phyloP scores from a whole-genome alignment of 2,888 invertebrate species.

The Margaritifera margaritifera region DNA sequence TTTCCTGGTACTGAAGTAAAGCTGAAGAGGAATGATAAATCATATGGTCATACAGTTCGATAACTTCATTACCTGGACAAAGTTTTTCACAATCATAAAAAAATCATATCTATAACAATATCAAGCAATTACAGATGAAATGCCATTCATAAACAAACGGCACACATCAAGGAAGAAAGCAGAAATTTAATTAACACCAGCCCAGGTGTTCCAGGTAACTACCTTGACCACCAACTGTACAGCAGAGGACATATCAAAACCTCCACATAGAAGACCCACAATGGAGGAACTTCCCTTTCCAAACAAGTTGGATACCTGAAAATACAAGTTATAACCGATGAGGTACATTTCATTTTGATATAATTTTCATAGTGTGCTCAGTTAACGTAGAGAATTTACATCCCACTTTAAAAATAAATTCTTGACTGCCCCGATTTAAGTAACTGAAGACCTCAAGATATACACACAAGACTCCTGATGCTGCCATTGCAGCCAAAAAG shows the following conservation, averaged over 20 bases:
- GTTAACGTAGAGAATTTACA: not conserved
- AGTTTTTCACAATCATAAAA: too few species aligned
- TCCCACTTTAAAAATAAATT: too few species aligned
- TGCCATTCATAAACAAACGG: not conserved
- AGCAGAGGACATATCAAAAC: constrained; percentile 54
- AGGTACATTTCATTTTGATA: not conserved
- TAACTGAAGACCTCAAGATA: too few species aligned
- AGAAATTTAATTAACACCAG: not conserved
- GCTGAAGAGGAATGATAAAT: too few species aligned
- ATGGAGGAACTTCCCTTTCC: constrained; percentile 42
- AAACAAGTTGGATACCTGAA: constrained; percentile 50
- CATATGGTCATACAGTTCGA: too few species aligned
- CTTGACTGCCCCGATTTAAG: too few species aligned
- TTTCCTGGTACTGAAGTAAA: too few species aligned
- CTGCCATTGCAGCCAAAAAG: too few species aligned
- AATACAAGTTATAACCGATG: not conserved
- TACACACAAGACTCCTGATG: too few species aligned
- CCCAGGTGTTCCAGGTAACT: not conserved
- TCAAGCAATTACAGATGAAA: not conserved
- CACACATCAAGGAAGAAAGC: not conserved
- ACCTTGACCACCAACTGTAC: constrained; percentile 57
- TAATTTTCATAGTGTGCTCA: not conserved
- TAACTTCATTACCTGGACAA: too few species aligned
- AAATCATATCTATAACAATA: too few species aligned
- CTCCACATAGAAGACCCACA: constrained; percentile 55